Percentiles rank a stretch among this genome's conserved stretches.
Conservation (phyloP, 2,888 invertebrate genomes). For the Ceriagrion tenellum region DNA sequence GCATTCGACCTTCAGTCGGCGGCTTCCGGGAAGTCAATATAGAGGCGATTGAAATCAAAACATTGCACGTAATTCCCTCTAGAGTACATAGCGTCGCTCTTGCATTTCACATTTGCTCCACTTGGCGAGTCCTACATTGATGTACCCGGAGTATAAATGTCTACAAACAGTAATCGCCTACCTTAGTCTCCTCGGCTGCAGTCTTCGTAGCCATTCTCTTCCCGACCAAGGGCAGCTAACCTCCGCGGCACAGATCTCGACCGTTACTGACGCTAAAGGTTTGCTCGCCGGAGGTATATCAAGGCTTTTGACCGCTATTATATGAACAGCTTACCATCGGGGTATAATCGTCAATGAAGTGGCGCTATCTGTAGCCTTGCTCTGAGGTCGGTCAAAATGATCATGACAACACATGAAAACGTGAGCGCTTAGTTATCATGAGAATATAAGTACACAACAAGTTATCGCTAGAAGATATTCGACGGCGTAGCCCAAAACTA, state of each 20-base stretch:
- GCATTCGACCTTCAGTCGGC: conserved; percentile 34
- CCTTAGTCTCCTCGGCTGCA: neutral
- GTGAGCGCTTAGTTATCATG: conserved; percentile 58
- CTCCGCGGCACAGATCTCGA: neutral
- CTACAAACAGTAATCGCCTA: neutral
- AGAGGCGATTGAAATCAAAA: neutral
- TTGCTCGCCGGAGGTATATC: conserved; percentile 15
- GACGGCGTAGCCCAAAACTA: conserved; percentile 52
- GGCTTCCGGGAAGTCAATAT: neutral
- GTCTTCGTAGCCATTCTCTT: neutral
- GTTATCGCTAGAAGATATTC: conserved; percentile 45
- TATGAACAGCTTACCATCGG: neutral
- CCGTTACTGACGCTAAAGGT: neutral
- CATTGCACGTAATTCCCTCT: neutral
- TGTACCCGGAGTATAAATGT: neutral
- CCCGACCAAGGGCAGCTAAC: neutral
- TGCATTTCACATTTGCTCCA: neutral
- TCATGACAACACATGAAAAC: conserved; percentile 52
- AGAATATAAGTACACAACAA: conserved; percentile 38
- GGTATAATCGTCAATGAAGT: conserved; percentile 30
- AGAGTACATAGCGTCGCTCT: neutral
- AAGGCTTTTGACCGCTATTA: conserved; percentile 31
- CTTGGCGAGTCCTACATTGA: neutral
- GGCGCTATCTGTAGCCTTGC: conserved; percentile 40
- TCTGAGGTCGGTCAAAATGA: conserved; percentile 50